phyloP scores from a whole-genome alignment of 2,113 vertebrate genomes.

The Trogon surrucura region DNA sequence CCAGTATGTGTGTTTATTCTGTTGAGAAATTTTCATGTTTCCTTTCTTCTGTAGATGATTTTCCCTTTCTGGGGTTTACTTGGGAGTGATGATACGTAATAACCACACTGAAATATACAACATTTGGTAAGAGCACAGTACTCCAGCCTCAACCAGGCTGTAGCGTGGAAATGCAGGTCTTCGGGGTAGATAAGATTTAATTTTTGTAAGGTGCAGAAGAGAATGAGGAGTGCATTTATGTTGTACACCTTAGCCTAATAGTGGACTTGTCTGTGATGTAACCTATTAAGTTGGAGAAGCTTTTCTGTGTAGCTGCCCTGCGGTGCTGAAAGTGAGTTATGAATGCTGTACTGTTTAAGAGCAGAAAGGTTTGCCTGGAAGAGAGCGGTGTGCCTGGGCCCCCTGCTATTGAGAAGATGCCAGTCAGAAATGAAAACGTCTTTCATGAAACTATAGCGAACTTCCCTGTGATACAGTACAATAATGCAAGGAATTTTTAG shows the following conservation, averaged over 20 bases:
- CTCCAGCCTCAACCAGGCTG: neutral
- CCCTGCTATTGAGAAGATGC: constrained; percentile 83
- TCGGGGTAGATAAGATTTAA: constrained; percentile 44
- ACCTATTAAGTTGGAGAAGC: constrained; percentile 75
- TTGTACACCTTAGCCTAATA: constrained; percentile 77
- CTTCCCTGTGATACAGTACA: constrained; percentile 79
- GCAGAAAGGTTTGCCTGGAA: constrained; percentile 82
- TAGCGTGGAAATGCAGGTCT: neutral
- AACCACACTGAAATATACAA: neutral
- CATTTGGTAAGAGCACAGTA: neutral
- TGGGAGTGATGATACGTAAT: neutral
- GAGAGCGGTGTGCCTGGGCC: constrained; percentile 81
- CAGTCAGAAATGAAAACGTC: constrained; percentile 86
- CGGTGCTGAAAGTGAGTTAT: constrained; percentile 77
- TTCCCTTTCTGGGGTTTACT: constrained; percentile 14
- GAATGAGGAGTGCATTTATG: constrained; percentile 62
- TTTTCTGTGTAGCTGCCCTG: constrained; percentile 78
- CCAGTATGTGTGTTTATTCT: neutral
- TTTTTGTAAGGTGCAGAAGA: constrained; percentile 49
- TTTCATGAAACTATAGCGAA: constrained; percentile 82
- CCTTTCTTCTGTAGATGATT: neutral
- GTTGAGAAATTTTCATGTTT: neutral
- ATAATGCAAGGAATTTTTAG: constrained; percentile 75
- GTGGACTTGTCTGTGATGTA: constrained; percentile 78
- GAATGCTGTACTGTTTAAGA: constrained; percentile 82